A percentile compares a stretch with the other conserved stretches of the same genome.
Evolutionary conservation across 2,888 invertebrate genomes (phyloP).

Genomic region (Heliconius hortense): DNA sequence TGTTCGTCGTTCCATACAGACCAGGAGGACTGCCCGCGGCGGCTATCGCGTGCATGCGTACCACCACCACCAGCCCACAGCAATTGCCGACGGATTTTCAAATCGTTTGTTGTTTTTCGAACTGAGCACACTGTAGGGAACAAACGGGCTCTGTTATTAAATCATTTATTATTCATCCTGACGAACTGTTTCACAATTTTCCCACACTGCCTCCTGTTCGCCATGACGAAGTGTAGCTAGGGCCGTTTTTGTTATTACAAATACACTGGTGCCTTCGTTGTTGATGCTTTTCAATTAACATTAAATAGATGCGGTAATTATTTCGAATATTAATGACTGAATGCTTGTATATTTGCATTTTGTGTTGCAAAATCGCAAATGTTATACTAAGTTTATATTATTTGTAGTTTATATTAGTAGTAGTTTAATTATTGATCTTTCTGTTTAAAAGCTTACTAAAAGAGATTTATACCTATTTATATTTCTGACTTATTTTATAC

Average conservation of each 20-base stretch:
- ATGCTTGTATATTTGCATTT: constrained; percentile 33
- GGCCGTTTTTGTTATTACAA: constrained; percentile 42
- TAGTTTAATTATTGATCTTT: not conserved
- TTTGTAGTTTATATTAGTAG: constrained; percentile 1
- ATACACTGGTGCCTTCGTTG: constrained; percentile 32
- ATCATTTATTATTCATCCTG: constrained; percentile 81
- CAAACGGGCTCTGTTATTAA: constrained; percentile 80
- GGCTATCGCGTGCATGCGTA: constrained; percentile 52
- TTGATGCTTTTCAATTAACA: constrained; percentile 39
- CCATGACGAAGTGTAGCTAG: constrained; percentile 38
- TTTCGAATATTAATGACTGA: constrained; percentile 33
- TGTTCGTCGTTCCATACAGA: constrained; percentile 38
- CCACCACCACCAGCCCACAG: constrained; percentile 46
- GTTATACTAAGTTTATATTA: constrained; percentile 13
- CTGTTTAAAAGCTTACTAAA: not conserved
- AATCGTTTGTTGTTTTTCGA: constrained; percentile 79
- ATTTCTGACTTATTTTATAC: not conserved
- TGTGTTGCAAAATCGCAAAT: constrained; percentile 34
- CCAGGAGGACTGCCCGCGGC: constrained; percentile 49
- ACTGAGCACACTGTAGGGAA: constrained; percentile 69
- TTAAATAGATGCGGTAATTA: constrained; percentile 37
- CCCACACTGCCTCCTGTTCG: constrained; percentile 59
- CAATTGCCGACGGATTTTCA: constrained; percentile 67
- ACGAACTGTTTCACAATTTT: constrained; percentile 80
- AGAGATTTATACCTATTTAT: not conserved